Evolutionary conservation across 2,797 vertebrate species (phyloP), one percentile per base, ranked within the genome.

Genomic region (Cuculus canorus): DNA sequence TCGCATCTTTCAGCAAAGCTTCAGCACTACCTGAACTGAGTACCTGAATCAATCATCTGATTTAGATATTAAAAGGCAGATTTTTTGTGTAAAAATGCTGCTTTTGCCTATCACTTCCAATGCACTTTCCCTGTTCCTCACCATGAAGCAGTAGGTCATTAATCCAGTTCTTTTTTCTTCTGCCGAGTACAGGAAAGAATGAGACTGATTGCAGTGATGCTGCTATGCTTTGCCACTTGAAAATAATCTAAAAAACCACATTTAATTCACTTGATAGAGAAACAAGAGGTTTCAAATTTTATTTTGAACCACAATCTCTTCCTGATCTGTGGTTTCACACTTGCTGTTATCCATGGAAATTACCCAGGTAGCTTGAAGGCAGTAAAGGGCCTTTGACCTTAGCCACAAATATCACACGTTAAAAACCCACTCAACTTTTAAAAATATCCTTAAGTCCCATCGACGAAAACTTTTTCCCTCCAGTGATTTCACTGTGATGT

Each of bases 401-500:
- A 41, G 41, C 57, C 77, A 68, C 39, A 95, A 91, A 87, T 45
- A 75, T 7, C 61, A 89, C 0, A 1, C 28, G 14, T 57, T 71
- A 53, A 45, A 9, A 16, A 30, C 17, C 5, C 24, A 11, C 13
- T 17, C 32, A 75, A 90, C 54, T 94, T 72, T 86, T 68, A 79
- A 32, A 88, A 85, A 88, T 64, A 90, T 83, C 88, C 56, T 82
- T 13, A 95, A 95, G 89, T 91, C 52, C 30, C 52, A 56, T 9
- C 0, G 5, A 92, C 6, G 2, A 90, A 94, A 95, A 81, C 80
- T 86, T 94, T 48, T 61, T 85, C 90, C 90, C 93, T 95, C 61
- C 73, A 93, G 89, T 78, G 94, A 94, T 90, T 96, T 90, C 88
- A 13, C 83, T 35, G 81, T 72, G 94, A 96, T 95, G 94, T 95